phyloP scores from a whole-genome alignment of 2,888 invertebrate species.

The Caenorhabditis sp. region DNA sequence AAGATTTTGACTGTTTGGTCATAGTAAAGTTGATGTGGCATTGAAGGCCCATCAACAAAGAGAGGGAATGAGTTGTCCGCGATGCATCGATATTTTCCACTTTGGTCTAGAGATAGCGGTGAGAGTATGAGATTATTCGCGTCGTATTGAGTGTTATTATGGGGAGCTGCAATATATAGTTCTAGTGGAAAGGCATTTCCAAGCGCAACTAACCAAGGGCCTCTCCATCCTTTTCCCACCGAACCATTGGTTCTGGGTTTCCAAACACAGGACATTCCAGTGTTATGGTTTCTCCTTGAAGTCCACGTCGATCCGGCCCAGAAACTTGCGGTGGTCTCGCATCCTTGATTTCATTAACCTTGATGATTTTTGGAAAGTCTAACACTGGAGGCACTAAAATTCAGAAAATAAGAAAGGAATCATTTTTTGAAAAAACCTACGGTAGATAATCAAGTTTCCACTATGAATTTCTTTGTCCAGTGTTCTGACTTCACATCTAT shows the following conservation, averaged over 20 bases:
- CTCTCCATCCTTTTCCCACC: slow-evolving; percentile 48
- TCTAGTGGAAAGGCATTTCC: too few relatives aligned
- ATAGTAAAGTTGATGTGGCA: slow-evolving; percentile 36
- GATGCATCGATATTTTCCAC: slow-evolving; percentile 44
- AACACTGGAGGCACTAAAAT: slow-evolving; percentile 50
- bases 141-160: slow-evolving; percentile 25
- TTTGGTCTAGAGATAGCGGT: slow-evolving; percentile 19
- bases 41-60: slow-evolving; percentile 47
- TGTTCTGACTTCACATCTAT: slow-evolving; percentile 52
- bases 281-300: slow-evolving; percentile 33
- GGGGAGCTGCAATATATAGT: slow-evolving; percentile 14
- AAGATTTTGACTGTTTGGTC: slow-evolving; percentile 39
- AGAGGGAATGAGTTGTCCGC: slow-evolving; percentile 54
- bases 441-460: slow-evolving; percentile 49
- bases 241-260: slow-evolving; percentile 44
- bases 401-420: not conserved
- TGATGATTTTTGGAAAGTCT: slow-evolving; percentile 21
- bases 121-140: slow-evolving; percentile 34
- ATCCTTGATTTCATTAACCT: slow-evolving; percentile 27
- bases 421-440: slow-evolving; percentile 20
- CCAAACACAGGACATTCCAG: slow-evolving; percentile 43
- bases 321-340: slow-evolving; percentile 35
- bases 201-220: slow-evolving; percentile 26
- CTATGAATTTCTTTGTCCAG: slow-evolving; percentile 41
- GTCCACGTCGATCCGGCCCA: slow-evolving; percentile 26